Evolutionary conservation across 2,113 vertebrate genomes (phyloP), one percentile per base, ranked within the genome.

Genomic region (Amphilophus citrinellus): DNA sequence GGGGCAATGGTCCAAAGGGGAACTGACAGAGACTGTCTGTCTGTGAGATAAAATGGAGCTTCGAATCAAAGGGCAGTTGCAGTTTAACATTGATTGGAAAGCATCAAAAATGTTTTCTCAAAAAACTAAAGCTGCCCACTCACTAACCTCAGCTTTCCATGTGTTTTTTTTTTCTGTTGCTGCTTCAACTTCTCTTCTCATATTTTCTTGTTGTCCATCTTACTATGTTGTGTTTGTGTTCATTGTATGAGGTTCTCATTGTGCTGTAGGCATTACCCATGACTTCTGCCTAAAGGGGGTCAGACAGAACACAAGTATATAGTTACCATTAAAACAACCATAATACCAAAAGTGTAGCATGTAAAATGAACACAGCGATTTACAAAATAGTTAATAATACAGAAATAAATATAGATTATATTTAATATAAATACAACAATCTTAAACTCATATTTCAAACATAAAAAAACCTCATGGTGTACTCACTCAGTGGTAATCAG

Each of bases 1-100:
- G 88, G 81, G 79, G 80, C 84, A 17, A 32, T 18, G 77, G 82
- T 89, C 89, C 83, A 90, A 90, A 75, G 79, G 61, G 83, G 56
- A 77, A 61, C 42, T 59, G 73, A 77, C 75, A 88, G 58, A 71
- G 61, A 82, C 81, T 76, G 79, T 42, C 76, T 81, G 88, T 85
- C 79, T 90, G 76, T 17, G 59, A 87, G 87, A 89, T 88, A 87
- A 87, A 86, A 78, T 5, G 37, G 30, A 75, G 57, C 60, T 76
- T 61, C 80, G 56, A 56, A 68, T 58, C 10, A 59, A 84, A 86
- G 37, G 79, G 60, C 61, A 56, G 56, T 62, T 78, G 39, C n/a
- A 82, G 66, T 88, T 91, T 76, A 80, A 90, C 71, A 61, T 44
- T 80, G 79, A 80, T 75, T 65, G 73, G 61, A 80, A 82, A 79